Conservation (phyloP, 2,113 vertebrate species). For the Sclerurus mexicanus region DNA sequence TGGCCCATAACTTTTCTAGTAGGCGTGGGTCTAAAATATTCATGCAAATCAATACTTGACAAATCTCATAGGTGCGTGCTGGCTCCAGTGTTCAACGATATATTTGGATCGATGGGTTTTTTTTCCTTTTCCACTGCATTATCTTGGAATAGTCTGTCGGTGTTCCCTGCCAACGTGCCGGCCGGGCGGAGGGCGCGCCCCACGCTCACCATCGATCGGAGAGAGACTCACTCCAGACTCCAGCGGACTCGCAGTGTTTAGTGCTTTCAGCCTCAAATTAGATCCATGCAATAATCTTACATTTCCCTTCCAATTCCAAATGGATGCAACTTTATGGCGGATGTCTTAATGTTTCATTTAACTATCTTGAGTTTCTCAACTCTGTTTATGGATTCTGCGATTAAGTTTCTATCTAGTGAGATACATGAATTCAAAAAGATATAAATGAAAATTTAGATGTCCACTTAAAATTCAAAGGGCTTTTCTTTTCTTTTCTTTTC, state of each 20-base stretch:
- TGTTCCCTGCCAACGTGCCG: background rate
- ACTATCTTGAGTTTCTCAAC: background rate
- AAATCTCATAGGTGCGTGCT: slow-evolving; percentile 52
- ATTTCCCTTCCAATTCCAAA: background rate
- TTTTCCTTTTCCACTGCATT: background rate
- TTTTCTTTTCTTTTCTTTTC: too few species aligned
- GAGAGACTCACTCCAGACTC: background rate
- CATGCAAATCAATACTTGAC: slow-evolving; percentile 60
- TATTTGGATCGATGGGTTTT: background rate
- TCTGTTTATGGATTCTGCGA: background rate
- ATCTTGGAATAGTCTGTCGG: background rate
- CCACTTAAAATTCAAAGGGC: background rate
- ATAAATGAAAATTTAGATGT: background rate
- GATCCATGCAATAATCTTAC: background rate
- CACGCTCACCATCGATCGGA: background rate
- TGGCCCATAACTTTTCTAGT: slow-evolving; percentile 1
- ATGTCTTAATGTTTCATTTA: background rate
- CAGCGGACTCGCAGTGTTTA: rapidly evolving
- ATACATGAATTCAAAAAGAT: background rate
- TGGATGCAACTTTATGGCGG: background rate
- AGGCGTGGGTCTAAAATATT: slow-evolving; percentile 48
- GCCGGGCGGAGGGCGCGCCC: background rate
- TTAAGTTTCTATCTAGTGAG: background rate
- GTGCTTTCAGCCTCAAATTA: background rate
- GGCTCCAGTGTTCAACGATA: slow-evolving; percentile 42